Base-by-base conservation (phyloP, 2,797 vertebrate species). In the Poecilia wingei region DNA sequence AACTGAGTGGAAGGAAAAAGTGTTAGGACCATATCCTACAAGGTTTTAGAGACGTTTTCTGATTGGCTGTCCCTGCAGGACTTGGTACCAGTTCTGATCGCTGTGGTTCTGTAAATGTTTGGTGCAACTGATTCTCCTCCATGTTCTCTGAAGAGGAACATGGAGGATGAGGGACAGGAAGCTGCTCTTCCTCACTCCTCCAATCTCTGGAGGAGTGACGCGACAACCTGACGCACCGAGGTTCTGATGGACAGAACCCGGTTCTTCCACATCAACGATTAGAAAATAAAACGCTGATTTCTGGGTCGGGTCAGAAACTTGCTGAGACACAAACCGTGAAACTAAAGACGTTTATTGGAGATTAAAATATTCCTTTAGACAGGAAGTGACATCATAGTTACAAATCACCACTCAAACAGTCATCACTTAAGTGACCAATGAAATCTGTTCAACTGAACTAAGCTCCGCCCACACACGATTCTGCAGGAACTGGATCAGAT, bases 171-270 rank as follows among this genome's bases (percentile, higher is more conserved):
- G 36, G 59, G 33, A 66, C 64, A 66, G 18, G 18, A 39, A 39
- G 18, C 53, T 76, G 43, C 53, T 12, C 6, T 31, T 61, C 64
- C 49, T 49, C 28, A 81, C 86, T 74, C 88, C 88, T 78, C 68
- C 79, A 78, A 9, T 8, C 7, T 43, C 1, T 43, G 41, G 8
- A 43, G 41, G 41, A n/a, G n/a, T n/a, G n/a, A n/a, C n/a, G n/a
- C n/a, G n/a, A 46, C 45, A 46, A 18, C 0, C 49, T 51, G 90
- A 91, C 89, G 91, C 91, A 91, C 87, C 47, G 77, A 87, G 73
- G 82, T 90, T 31, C 31, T 31, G 31, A 31, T 31, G 31, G 1
- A 31, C 31, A 31, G 31, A 31, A 31, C 31, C 31, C 31, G 31
- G 31, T 31, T 31, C 31, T 68, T 68, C 36, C 36, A 25, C 20